Base-by-base conservation (phyloP, 2,888 invertebrate species). In the Eupeodes latifasciatus region DNA sequence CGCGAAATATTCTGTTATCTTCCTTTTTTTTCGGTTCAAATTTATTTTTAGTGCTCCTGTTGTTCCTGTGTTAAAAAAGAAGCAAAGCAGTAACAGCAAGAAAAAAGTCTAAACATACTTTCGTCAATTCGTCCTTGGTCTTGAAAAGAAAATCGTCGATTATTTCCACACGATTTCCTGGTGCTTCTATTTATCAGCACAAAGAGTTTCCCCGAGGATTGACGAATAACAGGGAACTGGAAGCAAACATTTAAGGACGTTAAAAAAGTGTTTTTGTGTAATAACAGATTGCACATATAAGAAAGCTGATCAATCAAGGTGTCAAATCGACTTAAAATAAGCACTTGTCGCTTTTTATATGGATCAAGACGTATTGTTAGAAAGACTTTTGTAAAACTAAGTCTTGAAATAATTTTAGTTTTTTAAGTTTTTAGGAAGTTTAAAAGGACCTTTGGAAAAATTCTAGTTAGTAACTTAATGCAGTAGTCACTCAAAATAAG, bases 251-350 rank as follows among this genome's bases (percentile, higher is more conserved):
- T 83, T 62, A 62, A 62, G 40, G 62, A 40, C n/a, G 62, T 64
- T 47, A 19, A 16, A 69, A 61, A 64, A 75, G 47, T 59, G 76
- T 80, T 59, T 84, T 36, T 69, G 7, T 27, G 55, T 40, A 14
- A 84, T 84, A 88, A 85, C 80, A 69, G 85, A 88, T 88, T 85
- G 88, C 85, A 27, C 27, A 88, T 85, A 78, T 69, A 75, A 66
- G 81, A 82, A 89, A 90, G 89, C 87, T 90, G 90, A 91, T 91
- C 91, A 91, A 91, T 91, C 91, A 91, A 91, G 90, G 90, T 91
- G 91, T 91, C 91, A 91, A 91, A 91, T 91, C 88, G 91, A 90
- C 90, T 90, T 90, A 90, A 90, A 90, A 90, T 67, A 85, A 90
- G 87, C 89, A 89, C 55, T n/a, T 57, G 61, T 19, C 44, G 27